These are phyloP conservation scores for Poecile montanus DNA, from an alignment of 2,797 vertebrate species.

Conservation along the genomic window DNA sequence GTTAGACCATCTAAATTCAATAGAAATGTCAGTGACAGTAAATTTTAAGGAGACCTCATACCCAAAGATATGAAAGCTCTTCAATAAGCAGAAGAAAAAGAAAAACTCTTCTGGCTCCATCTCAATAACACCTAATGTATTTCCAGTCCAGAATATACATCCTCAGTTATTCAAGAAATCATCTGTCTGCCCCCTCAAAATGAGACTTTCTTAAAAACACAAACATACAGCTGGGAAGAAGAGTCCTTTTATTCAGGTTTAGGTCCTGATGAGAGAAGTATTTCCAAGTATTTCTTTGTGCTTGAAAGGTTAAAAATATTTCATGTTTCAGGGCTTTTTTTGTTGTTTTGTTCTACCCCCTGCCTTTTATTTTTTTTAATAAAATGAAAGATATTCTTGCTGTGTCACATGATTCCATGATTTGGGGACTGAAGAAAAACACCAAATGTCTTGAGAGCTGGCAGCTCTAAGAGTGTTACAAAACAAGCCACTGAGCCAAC, in stretches of 20 bases:
- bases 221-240: background rate
- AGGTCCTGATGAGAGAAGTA: background rate
- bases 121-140: conserved; percentile 6
- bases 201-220: background rate
- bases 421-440: conserved; percentile 66
- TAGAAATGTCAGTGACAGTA: conserved; percentile 60
- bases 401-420: background rate
- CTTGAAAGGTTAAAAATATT: conserved; percentile 6
- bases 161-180: background rate
- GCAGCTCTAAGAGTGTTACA: conserved; percentile 60
- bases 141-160: background rate
- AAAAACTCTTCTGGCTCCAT: conserved; percentile 6
- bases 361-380: background rate
- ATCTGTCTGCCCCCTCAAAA: background rate
- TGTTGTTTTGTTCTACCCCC: background rate
- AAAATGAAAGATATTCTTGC: conserved; percentile 49
- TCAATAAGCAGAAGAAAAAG: conserved; percentile 4
- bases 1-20: conserved; percentile 66
- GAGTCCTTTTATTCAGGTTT: background rate
- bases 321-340: background rate
- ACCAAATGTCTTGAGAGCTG: conserved; percentile 72
- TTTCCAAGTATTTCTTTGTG: background rate
- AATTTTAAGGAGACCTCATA: conserved; percentile 57
- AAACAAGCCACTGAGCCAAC: conserved; percentile 67
- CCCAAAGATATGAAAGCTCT: conserved; percentile 55